phyloP scores from a whole-genome alignment of 92 coral and sea anemone genomes.

The Epizoanthus ramosus region DNA sequence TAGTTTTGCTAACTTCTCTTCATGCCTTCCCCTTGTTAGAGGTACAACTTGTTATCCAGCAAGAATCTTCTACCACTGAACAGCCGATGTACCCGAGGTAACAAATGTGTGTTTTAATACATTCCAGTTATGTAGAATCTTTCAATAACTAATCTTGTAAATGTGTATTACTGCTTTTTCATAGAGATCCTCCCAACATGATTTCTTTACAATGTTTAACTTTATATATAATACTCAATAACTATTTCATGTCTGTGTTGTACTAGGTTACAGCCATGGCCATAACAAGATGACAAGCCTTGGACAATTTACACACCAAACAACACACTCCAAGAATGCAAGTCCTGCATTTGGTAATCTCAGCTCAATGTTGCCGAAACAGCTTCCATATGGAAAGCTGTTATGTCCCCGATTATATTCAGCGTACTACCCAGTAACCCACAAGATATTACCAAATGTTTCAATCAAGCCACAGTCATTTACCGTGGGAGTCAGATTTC shows the following conservation, averaged over 20 bases:
- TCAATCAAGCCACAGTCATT: slow-evolving; percentile 18
- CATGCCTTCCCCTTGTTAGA: background rate
- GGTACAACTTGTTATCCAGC: background rate
- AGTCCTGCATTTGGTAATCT: background rate
- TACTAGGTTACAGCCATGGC: background rate
- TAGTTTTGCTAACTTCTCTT: background rate
- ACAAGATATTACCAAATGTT: slow-evolving; percentile 23
- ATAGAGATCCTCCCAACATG: too few relatives aligned
- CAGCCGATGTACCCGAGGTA: slow-evolving; percentile 27
- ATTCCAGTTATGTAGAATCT: too few relatives aligned
- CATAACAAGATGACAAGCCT: background rate
- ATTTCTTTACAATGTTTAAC: too few relatives aligned
- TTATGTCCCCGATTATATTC: background rate
- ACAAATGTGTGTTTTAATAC: background rate
- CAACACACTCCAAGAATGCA: background rate
- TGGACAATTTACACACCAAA: background rate
- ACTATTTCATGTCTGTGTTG: too few relatives aligned
- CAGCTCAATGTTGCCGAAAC: too few relatives aligned
- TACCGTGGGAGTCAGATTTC: slow-evolving; percentile 55
- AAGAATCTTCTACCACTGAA: background rate
- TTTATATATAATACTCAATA: too few relatives aligned
- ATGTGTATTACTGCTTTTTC: too few relatives aligned
- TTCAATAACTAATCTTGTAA: too few relatives aligned
- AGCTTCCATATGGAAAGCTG: background rate
- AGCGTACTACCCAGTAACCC: slow-evolving; percentile 5